Conservation (phyloP, 2,888 invertebrate genomes). For the Platycheirus rosarum region DNA sequence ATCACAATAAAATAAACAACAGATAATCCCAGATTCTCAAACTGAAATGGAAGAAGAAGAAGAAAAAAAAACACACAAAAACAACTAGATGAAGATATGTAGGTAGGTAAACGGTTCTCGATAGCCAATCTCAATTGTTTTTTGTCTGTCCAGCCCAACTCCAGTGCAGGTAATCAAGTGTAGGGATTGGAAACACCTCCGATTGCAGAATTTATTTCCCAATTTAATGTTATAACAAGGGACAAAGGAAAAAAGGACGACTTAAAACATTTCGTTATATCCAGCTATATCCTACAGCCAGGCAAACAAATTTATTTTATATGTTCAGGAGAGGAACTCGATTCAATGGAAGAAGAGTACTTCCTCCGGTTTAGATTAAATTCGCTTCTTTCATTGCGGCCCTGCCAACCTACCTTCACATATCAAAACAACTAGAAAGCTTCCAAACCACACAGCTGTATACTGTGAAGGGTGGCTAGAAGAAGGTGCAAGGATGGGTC, state of each 20-base stretch:
- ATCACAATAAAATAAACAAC: conserved; percentile 57
- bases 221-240: conserved; percentile 52
- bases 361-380: conserved; percentile 60
- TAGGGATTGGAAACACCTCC: conserved; percentile 57
- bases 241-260: conserved; percentile 39
- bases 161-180: conserved; percentile 39
- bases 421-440: conserved; percentile 57
- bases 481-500: no score
- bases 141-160: conserved; percentile 29
- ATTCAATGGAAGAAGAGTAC: conserved; percentile 40
- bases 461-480: no score
- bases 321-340: conserved; percentile 40
- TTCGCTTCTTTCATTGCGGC: conserved; percentile 59
- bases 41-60: conserved; percentile 13
- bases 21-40: conserved; percentile 47
- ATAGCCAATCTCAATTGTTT: conserved; percentile 52
- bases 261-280: conserved; percentile 51
- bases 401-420: conserved; percentile 38
- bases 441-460: conserved; percentile 43
- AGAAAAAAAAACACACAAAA: not conserved
- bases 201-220: conserved; percentile 68
- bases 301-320: conserved; percentile 70
- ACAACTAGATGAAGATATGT: not conserved
- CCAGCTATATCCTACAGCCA: conserved; percentile 25
- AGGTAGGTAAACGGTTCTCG: conserved; percentile 26